Evolutionary conservation across 1,140 invertebrate genomes (phyloP).

Genomic region (Bombus waltoni): DNA sequence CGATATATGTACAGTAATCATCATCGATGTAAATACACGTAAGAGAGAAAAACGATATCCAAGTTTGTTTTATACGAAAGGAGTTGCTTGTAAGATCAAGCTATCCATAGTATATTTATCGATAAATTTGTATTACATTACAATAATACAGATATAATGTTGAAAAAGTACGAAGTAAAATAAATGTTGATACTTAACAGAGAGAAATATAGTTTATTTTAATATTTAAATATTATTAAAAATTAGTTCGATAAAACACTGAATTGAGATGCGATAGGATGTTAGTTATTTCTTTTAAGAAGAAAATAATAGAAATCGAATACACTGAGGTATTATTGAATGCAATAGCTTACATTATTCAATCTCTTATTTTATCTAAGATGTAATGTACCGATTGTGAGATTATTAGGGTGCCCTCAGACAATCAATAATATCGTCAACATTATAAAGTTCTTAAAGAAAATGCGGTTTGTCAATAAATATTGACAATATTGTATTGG

Average conservation of each 20-base stretch:
- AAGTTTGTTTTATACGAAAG: slow-evolving; percentile 1
- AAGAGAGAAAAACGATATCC: neutral
- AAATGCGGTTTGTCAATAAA: too few species aligned
- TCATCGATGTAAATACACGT: neutral
- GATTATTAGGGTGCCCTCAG: too few species aligned
- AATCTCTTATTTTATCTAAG: neutral
- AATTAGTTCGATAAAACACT: neutral
- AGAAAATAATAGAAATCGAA: neutral
- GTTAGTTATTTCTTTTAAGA: neutral
- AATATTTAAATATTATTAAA: neutral
- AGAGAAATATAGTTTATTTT: slow-evolving; percentile 7
- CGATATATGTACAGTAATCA: neutral
- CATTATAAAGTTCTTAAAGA: too few species aligned
- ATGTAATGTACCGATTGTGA: neutral
- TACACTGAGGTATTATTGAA: neutral
- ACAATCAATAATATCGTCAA: too few species aligned
- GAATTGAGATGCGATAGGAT: neutral
- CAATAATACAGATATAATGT: neutral
- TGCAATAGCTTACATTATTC: neutral
- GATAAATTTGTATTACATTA: neutral
- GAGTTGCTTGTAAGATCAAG: neutral
- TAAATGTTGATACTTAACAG: slow-evolving; percentile 9
- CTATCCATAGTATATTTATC: neutral
- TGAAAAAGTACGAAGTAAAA: neutral
- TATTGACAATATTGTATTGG: too few species aligned